Conservation (phyloP, 2,888 invertebrate genomes). For the Archips crataeganus region DNA sequence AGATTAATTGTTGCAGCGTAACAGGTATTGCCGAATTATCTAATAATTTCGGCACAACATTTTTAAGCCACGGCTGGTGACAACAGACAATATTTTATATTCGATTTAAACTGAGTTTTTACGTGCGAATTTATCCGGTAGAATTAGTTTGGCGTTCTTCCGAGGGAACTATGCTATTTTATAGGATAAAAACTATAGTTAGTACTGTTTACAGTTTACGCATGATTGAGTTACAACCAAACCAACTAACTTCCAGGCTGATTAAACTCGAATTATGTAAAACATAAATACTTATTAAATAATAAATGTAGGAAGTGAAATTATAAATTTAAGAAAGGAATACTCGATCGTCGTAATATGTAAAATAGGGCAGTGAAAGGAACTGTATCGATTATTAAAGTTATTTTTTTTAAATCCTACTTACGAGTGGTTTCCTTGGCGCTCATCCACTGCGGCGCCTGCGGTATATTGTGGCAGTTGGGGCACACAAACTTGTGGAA, state of each 20-base stretch:
- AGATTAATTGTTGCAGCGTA: conserved; percentile 69
- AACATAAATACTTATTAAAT: too few relatives aligned
- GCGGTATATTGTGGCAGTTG: conserved; percentile 95
- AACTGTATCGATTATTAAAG: not conserved
- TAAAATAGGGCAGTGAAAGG: too few relatives aligned
- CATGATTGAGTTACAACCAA: too few relatives aligned
- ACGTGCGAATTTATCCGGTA: not conserved
- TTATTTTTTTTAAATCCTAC: conserved; percentile 47
- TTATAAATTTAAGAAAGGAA: too few relatives aligned
- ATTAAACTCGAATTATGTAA: too few relatives aligned
- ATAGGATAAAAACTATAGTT: not conserved
- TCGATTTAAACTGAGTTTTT: not conserved
- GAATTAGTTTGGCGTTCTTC: not conserved
- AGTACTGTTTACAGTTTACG: too few relatives aligned
- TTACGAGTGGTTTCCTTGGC: conserved; percentile 88
- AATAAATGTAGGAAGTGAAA: too few relatives aligned
- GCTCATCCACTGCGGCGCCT: conserved; percentile 93
- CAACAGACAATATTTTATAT: not conserved
- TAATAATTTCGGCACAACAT: not conserved
- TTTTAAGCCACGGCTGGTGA: not conserved
- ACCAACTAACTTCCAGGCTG: too few relatives aligned
- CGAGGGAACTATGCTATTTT: not conserved
- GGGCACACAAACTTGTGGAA: conserved; percentile 97
- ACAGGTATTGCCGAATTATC: conserved; percentile 28
- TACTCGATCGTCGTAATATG: too few relatives aligned